A percentile compares a stretch with the other conserved stretches of the same genome.
These are phyloP conservation scores for Macrotus californicus DNA, from an alignment of 2,113 vertebrate species.

Conservation along the genomic window DNA sequence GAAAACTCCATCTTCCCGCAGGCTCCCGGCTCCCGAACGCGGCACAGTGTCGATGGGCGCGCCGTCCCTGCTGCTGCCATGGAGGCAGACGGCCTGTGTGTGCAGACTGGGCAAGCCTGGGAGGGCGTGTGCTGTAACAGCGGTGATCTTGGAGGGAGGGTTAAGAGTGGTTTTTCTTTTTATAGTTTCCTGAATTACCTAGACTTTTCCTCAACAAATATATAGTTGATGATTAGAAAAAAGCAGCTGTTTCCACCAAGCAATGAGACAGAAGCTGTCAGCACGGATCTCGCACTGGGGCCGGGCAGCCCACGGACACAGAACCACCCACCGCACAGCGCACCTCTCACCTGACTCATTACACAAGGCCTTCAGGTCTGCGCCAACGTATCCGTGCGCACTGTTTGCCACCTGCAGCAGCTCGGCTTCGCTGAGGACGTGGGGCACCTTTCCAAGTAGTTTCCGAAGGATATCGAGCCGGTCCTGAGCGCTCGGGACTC, in stretches of 20 bases:
- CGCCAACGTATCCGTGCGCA: constrained; percentile 94
- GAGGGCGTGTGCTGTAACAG: neutral
- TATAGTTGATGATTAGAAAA: neutral
- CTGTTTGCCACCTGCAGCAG: constrained; percentile 83
- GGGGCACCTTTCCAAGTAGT: constrained; percentile 83
- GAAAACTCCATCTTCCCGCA: neutral
- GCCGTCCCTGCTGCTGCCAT: neutral
- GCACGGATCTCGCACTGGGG: neutral
- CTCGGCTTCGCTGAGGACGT: constrained; percentile 78
- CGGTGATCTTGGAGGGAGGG: neutral
- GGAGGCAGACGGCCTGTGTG: neutral
- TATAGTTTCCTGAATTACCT: neutral
- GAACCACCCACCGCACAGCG: neutral
- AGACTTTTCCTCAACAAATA: neutral
- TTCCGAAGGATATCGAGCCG: constrained; percentile 91
- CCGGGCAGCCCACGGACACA: neutral
- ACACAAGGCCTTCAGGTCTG: constrained; percentile 92
- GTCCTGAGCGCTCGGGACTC: constrained; percentile 86
- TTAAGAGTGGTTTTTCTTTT: neutral
- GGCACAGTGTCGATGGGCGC: neutral
- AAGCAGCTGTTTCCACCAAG: neutral
- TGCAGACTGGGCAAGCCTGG: neutral
- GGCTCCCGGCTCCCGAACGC: neutral
- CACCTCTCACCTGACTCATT: constrained; percentile 91
- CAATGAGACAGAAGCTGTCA: neutral